Evolutionary conservation across 2,797 vertebrate species (phyloP), one percentile per base, ranked within the genome.

Genomic region (Diglossa cyanea): DNA sequence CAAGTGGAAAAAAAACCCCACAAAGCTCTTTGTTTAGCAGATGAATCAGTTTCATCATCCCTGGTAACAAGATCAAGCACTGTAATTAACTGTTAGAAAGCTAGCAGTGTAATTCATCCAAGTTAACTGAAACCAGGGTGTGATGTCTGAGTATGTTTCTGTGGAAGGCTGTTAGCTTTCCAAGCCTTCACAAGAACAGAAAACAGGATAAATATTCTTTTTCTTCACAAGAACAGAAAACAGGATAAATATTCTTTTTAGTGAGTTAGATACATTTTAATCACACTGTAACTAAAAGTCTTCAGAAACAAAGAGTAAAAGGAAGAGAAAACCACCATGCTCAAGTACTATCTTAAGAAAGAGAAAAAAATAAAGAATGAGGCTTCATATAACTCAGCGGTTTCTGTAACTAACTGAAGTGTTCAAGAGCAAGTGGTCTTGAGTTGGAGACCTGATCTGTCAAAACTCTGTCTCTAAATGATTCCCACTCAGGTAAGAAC

Each of bases 71-170:
- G 78, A 96, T 90, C 71, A 63, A 78, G 86, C 37, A 66, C 28
- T 95, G 72, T 65, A 95, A 54, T 95, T 83, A 95, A 92, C 88
- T 42, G 50, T 63, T 87, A 88, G 87, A 74, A 86, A 94, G 50
- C 50, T 76, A 72, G 28, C 35, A 60, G 57, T 74, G 53, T 88
- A 95, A 94, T 89, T 91, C 70, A 88, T 90, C 73, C 73, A 94
- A 51, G 37, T 76, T 94, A 95, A 68, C 89, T 95, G 68, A 96
- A 96, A 95, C 48, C 48, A 86, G 54, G 40, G 40, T 44, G 60
- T 67, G 67, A 92, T 62, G 60, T 72, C 68, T 55, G 50, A 61
- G 48, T 71, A 45, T 21, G n/a, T 53, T 71, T 95, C 44, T 65
- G 54, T 37, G 48, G 30, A 81, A 90, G 44, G 3, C 9, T 83